These are phyloP conservation scores for Adelosebastes latens DNA, from an alignment of 2,797 vertebrate species.

Conservation along the genomic window DNA sequence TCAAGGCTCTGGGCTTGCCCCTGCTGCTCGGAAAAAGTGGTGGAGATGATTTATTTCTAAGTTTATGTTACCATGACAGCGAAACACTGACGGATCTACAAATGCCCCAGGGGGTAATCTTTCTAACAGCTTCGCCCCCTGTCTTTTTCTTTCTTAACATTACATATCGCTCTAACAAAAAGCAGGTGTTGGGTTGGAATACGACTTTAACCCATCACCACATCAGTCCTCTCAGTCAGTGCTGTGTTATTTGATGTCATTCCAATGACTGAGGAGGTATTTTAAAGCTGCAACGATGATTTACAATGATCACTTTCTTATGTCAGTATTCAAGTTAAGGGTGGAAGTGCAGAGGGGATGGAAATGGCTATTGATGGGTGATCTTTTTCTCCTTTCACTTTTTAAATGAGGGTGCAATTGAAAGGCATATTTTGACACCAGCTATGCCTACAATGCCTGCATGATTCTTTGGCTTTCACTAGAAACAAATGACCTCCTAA, in stretches of 20 bases:
- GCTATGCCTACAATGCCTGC: conserved; percentile 34
- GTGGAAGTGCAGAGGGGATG: conserved; percentile 29
- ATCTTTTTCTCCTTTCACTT: conserved; percentile 40
- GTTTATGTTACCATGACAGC: conserved; percentile 69
- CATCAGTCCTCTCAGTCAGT: conserved; percentile 57
- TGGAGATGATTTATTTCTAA: conserved; percentile 57
- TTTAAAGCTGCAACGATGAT: conserved; percentile 73
- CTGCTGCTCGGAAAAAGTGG: conserved; percentile 47
- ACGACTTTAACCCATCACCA: conserved; percentile 66
- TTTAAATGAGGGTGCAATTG: conserved; percentile 53
- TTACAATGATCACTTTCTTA: conserved; percentile 77
- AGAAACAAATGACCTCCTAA: conserved; percentile 72
- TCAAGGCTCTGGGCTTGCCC: conserved; percentile 27
- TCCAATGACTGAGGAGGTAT: conserved; percentile 73
- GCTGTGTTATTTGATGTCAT: conserved; percentile 75
- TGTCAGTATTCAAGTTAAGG: conserved; percentile 42
- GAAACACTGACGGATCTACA: conserved; percentile 66
- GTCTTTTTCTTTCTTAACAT: conserved; percentile 65
- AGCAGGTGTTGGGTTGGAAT: conserved; percentile 75
- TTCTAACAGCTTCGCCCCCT: conserved; percentile 71
- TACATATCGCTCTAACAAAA: conserved; percentile 75
- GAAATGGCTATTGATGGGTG: conserved; percentile 44
- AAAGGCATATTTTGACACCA: conserved; percentile 61
- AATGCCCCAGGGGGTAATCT: conserved; percentile 63
- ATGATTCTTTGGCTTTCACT: conserved; percentile 57